Conservation (phyloP, 53 echinoderm and acorn worm species). For the Echinometra lucunter region DNA sequence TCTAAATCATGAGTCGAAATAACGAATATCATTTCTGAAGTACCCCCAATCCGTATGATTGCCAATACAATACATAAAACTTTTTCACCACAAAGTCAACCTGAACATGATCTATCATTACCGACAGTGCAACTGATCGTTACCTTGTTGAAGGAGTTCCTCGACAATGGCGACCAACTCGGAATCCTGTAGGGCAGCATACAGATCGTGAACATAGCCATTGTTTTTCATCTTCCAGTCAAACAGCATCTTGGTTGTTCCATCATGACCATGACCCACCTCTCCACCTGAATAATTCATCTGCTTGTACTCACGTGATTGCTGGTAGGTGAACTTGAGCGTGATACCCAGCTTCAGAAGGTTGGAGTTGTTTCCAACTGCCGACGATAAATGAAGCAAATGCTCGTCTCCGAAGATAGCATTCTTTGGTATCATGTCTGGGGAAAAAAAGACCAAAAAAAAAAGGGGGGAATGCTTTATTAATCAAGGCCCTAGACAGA, state of each 20-base stretch:
- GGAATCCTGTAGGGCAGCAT: background rate
- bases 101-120: too few relatives aligned
- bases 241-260: conserved; percentile 29
- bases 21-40: too few relatives aligned
- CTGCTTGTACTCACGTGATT: background rate
- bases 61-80: too few relatives aligned
- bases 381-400: background rate
- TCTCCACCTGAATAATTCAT: background rate
- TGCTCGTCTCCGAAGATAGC: background rate
- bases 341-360: background rate
- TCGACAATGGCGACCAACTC: background rate
- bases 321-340: background rate
- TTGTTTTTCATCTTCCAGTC: background rate
- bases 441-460: too few relatives aligned
- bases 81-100: too few relatives aligned
- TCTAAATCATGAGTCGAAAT: too few relatives aligned
- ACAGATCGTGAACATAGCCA: background rate
- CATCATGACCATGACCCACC: background rate
- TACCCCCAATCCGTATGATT: too few relatives aligned
- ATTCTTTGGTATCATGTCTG: background rate
- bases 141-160: background rate
- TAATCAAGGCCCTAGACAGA: too few relatives aligned
- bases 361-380: conserved; percentile 1
- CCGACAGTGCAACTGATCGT: background rate
- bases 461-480: too few relatives aligned